Base-by-base conservation (phyloP, 2,888 invertebrate species). In the Mesorhabditis belari region DNA sequence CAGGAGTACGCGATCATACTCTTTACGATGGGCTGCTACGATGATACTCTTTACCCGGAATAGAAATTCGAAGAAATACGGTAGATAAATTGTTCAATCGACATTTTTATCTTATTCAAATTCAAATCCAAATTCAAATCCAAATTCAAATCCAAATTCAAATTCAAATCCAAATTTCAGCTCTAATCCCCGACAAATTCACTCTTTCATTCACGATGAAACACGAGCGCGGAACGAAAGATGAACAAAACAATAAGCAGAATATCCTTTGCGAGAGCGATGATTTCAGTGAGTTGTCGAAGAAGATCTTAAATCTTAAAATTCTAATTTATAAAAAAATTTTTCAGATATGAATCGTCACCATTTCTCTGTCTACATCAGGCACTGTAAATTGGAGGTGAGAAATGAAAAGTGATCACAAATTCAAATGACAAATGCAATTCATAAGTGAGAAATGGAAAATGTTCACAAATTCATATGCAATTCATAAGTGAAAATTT, bases 231-330 rank as follows among this genome's bases (percentile, higher is more conserved):
- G 87, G 88, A 50, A 67, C 55, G n/a, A 69, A 67, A 68, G 76
- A 87, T 71, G 91, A 92, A 82, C 90, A 91, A 76, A 92, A 91
- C 81, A 85, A 88, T 70, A 98, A 98, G 84, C 96, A 98, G 81
- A 95, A 96, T 80, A 89, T 98, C 76, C 84, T 98, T 53, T 98
- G 98, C 82, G 90, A 91, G 77, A 92, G 95, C 26, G 98, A 98
- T 83, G 93, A 95, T 81, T 93, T 94, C 82, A 92, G 93, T 92
- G 79, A 87, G 89, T 86, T 44, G 4, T n/a, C 5, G 49, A 23
- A 12, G 9, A 21, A n/a, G 4, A 12, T 24, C 21, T 24, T 50
- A 6, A 19, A 29, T 23, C n/a, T 29, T 58, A 4, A 27, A n/a
- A 29, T 24, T 27, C 44, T 9, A 35, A 35, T 35, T 35, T 35